A percentile compares a stretch with the other conserved stretches of the same genome.
Conservation (phyloP, 2,888 invertebrate genomes). For the Tipula unca region DNA sequence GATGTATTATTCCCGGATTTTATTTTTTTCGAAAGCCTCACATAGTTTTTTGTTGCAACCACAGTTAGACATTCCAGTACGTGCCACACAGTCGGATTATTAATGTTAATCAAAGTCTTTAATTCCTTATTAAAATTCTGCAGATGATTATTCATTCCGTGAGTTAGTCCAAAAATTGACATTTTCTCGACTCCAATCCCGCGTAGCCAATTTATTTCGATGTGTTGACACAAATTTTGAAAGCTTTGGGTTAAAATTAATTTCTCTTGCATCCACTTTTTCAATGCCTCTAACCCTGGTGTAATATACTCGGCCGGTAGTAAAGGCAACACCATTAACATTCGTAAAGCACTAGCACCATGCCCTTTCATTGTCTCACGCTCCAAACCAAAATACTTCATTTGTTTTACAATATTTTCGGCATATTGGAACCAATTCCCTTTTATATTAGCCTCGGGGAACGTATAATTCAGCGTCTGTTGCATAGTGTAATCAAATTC, state of each 20-base stretch:
- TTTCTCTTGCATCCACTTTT: slow-evolving; percentile 32
- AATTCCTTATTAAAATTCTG: slow-evolving; percentile 30
- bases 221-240: slow-evolving; percentile 28
- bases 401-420: slow-evolving; percentile 28
- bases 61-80: slow-evolving; percentile 29
- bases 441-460: slow-evolving; percentile 30
- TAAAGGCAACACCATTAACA: slow-evolving; percentile 30
- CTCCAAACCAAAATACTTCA: slow-evolving; percentile 27
- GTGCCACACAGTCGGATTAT: slow-evolving; percentile 29
- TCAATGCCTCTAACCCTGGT: slow-evolving; percentile 29
- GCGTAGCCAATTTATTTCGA: slow-evolving; percentile 30
- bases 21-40: slow-evolving; percentile 25
- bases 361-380: slow-evolving; percentile 29
- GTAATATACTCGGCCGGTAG: slow-evolving; percentile 31
- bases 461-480: slow-evolving; percentile 27
- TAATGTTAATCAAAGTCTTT: slow-evolving; percentile 24
- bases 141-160: slow-evolving; percentile 29
- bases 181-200: slow-evolving; percentile 31
- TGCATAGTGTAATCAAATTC: slow-evolving; percentile 29
- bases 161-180: slow-evolving; percentile 31
- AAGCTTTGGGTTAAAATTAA: slow-evolving; percentile 26
- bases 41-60: slow-evolving; percentile 29
- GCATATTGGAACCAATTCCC: slow-evolving; percentile 31
- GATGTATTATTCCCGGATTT: neutral
- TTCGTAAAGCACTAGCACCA: slow-evolving; percentile 29